These are phyloP conservation scores for Scylla paramamosain DNA, from an alignment of 1,140 invertebrate genomes.

Conservation along the genomic window DNA sequence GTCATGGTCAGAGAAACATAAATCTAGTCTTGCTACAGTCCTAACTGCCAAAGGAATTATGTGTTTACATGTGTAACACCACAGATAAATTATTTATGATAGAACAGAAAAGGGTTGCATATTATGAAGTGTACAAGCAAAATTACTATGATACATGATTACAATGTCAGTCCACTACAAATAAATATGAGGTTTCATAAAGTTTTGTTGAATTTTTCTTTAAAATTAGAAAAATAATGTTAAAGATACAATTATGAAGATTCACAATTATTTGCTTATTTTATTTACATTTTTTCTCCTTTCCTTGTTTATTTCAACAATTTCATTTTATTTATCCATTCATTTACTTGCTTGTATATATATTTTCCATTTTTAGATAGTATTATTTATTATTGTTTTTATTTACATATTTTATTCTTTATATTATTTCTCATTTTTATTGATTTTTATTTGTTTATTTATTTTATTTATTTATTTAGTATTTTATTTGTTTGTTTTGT, in stretches of 20 bases:
- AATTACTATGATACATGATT: neutral
- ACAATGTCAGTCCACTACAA: neutral
- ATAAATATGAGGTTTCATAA: neutral
- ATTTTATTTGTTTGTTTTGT: neutral
- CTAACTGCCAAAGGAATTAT: conserved; percentile 58
- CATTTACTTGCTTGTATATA: neutral
- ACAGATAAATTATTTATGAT: neutral
- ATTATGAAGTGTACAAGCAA: neutral
- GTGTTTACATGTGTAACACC: neutral
- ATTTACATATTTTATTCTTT: too few relatives aligned
- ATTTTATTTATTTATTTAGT: neutral
- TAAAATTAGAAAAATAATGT: neutral
- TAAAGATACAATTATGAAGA: neutral
- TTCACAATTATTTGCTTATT: neutral
- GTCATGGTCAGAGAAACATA: conserved; percentile 36
- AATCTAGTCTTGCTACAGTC: conserved; percentile 59
- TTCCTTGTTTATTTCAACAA: neutral
- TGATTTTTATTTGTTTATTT: neutral
- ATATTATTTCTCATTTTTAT: too few relatives aligned
- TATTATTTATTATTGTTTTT: neutral
- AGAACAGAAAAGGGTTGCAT: neutral
- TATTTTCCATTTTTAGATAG: neutral
- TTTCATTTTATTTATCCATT: neutral
- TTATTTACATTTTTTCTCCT: neutral
- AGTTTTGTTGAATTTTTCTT: neutral